Conservation (phyloP, 2,888 invertebrate species). For the Melinaea marsaeus region DNA sequence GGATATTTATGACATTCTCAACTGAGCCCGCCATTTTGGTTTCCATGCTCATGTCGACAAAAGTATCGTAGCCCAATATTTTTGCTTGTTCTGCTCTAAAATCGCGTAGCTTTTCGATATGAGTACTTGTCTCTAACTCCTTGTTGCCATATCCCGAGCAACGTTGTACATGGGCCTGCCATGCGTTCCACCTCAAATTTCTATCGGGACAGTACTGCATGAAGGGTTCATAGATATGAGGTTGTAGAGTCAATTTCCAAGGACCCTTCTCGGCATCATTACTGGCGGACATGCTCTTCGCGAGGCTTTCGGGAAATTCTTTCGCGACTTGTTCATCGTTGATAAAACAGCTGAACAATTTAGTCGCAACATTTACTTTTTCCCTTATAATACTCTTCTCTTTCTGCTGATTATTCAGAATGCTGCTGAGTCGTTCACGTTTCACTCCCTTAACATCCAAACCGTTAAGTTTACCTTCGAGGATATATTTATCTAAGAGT, state of each 20-base stretch:
- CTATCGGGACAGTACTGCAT: conserved; percentile 91
- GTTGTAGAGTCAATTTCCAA: conserved; percentile 89
- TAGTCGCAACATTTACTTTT: conserved; percentile 82
- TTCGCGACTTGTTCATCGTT: conserved; percentile 81
- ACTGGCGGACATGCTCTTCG: conserved; percentile 82
- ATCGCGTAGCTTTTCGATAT: conserved; percentile 87
- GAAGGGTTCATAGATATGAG: conserved; percentile 84
- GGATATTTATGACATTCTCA: conserved; percentile 83
- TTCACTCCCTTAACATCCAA: conserved; percentile 79
- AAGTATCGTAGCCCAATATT: conserved; percentile 87
- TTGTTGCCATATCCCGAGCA: conserved; percentile 82
- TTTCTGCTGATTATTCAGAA: conserved; percentile 74
- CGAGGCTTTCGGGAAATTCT: conserved; percentile 84
- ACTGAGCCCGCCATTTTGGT: conserved; percentile 93
- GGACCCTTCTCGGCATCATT: conserved; percentile 83
- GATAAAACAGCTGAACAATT: conserved; percentile 82
- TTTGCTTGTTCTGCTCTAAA: conserved; percentile 84
- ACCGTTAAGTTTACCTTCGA: conserved; percentile 92
- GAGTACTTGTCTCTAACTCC: conserved; percentile 82
- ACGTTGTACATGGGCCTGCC: conserved; percentile 86
- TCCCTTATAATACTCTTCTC: conserved; percentile 81
- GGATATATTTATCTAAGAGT: conserved; percentile 85
- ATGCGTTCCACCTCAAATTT: conserved; percentile 87
- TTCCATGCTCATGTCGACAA: conserved; percentile 92
- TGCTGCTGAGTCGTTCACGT: conserved; percentile 59